Evolutionary conservation across 2,113 vertebrate genomes (phyloP), one percentile per base, ranked within the genome.

Genomic region (Dromiciops gliroides): DNA sequence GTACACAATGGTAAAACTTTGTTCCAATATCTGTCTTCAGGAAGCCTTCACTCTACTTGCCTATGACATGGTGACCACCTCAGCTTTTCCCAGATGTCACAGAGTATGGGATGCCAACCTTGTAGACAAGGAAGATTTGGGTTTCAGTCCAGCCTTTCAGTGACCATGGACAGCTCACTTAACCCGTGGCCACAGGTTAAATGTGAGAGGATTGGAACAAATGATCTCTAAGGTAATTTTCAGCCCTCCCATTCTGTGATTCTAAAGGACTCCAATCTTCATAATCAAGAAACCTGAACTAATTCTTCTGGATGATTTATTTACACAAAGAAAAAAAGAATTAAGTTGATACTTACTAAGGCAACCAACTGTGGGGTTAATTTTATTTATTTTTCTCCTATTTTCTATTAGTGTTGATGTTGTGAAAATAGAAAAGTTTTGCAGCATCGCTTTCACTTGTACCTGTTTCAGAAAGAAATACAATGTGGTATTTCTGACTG

Each of bases 391-490:
- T 31, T 93, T 92, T 53, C 49, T 47, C 92, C 12, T 49, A 95
- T 31, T 93, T 83, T 92, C 37, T 91, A 93, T 0, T 37, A 75
- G 92, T 91, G 31, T 3, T 92, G 88, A 93, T 95, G 26, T 90
- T 95, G 26, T 90, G 14, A 89, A 94, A 93, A 96, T 0, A 47
- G 0, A 48, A 8, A 90, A 37, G 91, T 92, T 93, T 94, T 89
- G 19, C 8, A 90, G 14, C 93, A 48, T 92, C 49, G 67, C 91
- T 47, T 89, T 89, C 88, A n/a, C 0, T 91, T 67, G 91, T 3
- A 49, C 31, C 92, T 94, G 1, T 48, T 49, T 90, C 88, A 51
- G 90, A 37, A 51, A 56, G 94, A 94, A 91, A 90, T 51, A 96
- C 93, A 48, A 94, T 67, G 90, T 47, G 5, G 22, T 83, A 94